Evolutionary conservation across 2,888 invertebrate species (phyloP), one percentile per base, ranked within the genome.

Genomic region (Drosophila ustulata): DNA sequence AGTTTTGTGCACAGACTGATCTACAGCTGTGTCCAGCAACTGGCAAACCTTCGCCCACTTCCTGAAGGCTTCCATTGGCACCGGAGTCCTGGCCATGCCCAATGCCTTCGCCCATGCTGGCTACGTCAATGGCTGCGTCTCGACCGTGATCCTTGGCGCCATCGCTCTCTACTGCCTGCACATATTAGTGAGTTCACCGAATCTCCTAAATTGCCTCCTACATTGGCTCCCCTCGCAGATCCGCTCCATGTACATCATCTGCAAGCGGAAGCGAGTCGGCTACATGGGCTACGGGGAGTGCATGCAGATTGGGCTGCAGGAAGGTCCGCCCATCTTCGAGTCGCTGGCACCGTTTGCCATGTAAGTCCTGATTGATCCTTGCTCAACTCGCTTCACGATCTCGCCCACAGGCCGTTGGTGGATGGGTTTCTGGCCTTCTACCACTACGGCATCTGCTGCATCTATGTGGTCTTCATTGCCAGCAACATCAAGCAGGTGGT

Each of bases 371-470:
- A 9, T 41, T 5, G 4, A 3, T 25, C 34, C 18, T 26, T 41
- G 32, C 0, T 25, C 9, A 13, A 9, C 0, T 6, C 2, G 25
- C 0, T 28, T 30, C 7, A 11, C 6, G 3, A 39, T 13, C 3
- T 1, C 7, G 9, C 26, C 11, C 7, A 0, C 11, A 96, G 96
- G 59, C 94, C 95, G 68, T 94, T 95, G 89, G 95, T 97, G 70
- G 97, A 97, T 91, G 94, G 95, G 88, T 97, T 97, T 91, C 93
- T 97, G 68, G 96, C 98, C 58, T 94, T 98, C 63, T 99, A 99
- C 91, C 95, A 99, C 92, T 94, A 98, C 86, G 99, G 99, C 32
- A 99, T 99, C 92, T 99, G 99, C 93, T 98, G 98, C 91, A 98
- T 99, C 0, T 99, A 99, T 93, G 96, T 98, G 61, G 96, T 98